A percentile compares a stretch with the other conserved stretches of the same genome.
phyloP scores from a whole-genome alignment of 2,797 vertebrate genomes.

The Argyrosomus regius region DNA sequence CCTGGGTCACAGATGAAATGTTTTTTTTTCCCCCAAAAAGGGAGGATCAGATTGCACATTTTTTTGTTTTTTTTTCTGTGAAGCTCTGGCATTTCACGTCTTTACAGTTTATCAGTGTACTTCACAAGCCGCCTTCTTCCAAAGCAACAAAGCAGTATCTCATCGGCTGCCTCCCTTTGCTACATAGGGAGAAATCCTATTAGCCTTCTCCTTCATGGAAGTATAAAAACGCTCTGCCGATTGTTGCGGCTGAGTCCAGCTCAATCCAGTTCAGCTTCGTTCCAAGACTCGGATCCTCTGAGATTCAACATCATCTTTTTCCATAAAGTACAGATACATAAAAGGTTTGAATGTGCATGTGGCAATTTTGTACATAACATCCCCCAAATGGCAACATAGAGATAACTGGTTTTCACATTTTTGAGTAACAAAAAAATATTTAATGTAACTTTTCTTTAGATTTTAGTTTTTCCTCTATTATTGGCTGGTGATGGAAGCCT shows the following conservation, averaged over 20 bases:
- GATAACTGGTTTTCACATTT: constrained; percentile 2
- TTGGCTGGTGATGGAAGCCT: neutral
- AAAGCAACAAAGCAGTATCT: constrained; percentile 29
- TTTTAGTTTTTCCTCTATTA: neutral
- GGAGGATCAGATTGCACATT: constrained; percentile 28
- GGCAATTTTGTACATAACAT: constrained; percentile 31
- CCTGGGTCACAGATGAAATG: constrained; percentile 66
- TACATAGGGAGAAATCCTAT: constrained; percentile 36
- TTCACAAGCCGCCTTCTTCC: constrained; percentile 30
- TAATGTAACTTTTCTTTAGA: neutral
- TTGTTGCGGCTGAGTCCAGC: constrained; percentile 49
- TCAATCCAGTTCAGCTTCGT: constrained; percentile 31
- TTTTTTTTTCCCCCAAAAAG: constrained; percentile 26
- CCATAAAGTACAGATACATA: constrained; percentile 9
- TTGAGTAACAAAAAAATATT: constrained; percentile 12
- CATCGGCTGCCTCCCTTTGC: constrained; percentile 12
- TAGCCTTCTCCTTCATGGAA: constrained; percentile 46
- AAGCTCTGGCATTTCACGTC: neutral
- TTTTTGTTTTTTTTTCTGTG: neutral
- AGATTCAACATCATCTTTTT: constrained; percentile 28
- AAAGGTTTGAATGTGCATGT: constrained; percentile 27
- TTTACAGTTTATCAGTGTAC: constrained; percentile 40
- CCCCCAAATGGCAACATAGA: constrained; percentile 12
- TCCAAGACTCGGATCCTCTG: constrained; percentile 26
- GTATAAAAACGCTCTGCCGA: constrained; percentile 8